Evolutionary conservation across 2,797 vertebrate species (phyloP).

Genomic region (Rhinichthys osculus): DNA sequence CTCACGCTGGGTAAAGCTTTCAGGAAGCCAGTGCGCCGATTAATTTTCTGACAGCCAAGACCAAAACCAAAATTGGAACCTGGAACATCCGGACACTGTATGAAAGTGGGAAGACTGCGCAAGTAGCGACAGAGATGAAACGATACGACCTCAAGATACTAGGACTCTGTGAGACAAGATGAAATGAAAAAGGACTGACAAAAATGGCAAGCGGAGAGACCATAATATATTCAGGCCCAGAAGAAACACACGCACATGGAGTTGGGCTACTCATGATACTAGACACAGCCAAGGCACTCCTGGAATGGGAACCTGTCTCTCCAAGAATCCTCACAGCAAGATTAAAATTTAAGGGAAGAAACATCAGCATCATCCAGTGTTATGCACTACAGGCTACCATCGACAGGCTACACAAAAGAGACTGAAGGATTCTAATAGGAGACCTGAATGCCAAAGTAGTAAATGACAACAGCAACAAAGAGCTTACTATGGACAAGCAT

Average conservation of each 20-base stretch:
- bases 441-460: neutral
- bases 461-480: neutral
- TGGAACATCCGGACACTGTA: conserved; percentile 27
- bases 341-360: neutral
- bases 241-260: too few species aligned
- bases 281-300: too few species aligned
- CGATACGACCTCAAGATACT: neutral
- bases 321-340: too few species aligned
- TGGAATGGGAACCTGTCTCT: too few species aligned
- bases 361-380: neutral
- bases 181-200: too few species aligned
- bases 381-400: neutral
- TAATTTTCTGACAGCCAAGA: neutral
- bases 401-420: neutral
- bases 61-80: neutral
- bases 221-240: too few species aligned
- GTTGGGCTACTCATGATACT: too few species aligned
- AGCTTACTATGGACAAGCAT: neutral
- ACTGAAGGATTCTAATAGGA: neutral
- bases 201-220: too few species aligned
- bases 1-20: neutral
- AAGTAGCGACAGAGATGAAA: neutral
- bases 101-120: neutral
- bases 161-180: too few species aligned
- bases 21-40: neutral